A percentile compares a stretch with the other conserved stretches of the same genome.
These are phyloP conservation scores for Calliopsis andreniformis DNA, from an alignment of 1,140 invertebrate species.

Conservation along the genomic window DNA sequence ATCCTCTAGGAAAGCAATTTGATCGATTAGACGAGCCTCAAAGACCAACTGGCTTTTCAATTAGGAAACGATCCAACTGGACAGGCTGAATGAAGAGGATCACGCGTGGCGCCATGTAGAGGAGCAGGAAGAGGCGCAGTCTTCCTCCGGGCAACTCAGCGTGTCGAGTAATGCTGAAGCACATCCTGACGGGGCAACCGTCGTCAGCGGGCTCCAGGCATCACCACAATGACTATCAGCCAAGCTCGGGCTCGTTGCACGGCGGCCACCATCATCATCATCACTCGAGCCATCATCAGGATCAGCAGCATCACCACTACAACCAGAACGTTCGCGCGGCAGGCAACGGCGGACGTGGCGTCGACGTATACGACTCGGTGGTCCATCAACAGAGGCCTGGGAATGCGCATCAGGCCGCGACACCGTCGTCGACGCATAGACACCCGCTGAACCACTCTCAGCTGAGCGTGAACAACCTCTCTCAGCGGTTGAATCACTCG, in stretches of 20 bases:
- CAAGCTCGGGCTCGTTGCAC: slow-evolving; percentile 64
- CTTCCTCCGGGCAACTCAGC: slow-evolving; percentile 55
- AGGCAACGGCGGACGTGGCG: slow-evolving; percentile 50
- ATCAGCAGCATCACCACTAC: slow-evolving; percentile 65
- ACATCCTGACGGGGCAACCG: slow-evolving; percentile 80
- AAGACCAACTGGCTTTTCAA: no score
- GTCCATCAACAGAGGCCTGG: slow-evolving; percentile 56
- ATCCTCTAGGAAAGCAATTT: no score
- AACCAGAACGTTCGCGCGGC: slow-evolving; percentile 41
- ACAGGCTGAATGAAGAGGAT: not conserved
- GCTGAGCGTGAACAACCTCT: slow-evolving; percentile 78
- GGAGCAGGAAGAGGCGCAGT: slow-evolving; percentile 33
- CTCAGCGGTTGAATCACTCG: slow-evolving; percentile 76
- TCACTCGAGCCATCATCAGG: slow-evolving; percentile 64
- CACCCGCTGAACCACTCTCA: slow-evolving; percentile 78
- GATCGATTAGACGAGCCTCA: no score
- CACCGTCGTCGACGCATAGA: slow-evolving; percentile 70
- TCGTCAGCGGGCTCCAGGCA: slow-evolving; percentile 77
- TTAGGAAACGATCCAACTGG: no score
- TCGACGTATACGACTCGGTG: slow-evolving; percentile 77
- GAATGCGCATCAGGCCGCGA: slow-evolving; percentile 62
- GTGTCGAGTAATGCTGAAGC: slow-evolving; percentile 80
- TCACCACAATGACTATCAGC: slow-evolving; percentile 76
- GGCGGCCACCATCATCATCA: slow-evolving; percentile 63
- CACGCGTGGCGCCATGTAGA: slow-evolving; percentile 51